Percentiles rank a stretch among this genome's conserved stretches.
Conservation (phyloP, 2,888 invertebrate genomes). For the Volucella inanis region DNA sequence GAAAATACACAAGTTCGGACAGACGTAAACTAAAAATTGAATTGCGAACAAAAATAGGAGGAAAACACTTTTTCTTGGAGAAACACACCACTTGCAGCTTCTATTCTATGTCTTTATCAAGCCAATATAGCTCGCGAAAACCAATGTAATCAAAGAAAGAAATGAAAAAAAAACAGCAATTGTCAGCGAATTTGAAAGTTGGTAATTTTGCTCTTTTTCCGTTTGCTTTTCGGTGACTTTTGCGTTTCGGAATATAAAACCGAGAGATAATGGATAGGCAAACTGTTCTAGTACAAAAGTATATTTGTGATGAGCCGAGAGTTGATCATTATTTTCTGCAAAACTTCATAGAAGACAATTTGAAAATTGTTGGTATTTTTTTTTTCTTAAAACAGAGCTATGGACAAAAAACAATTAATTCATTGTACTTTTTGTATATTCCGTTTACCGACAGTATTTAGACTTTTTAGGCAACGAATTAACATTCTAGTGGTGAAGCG, state of each 20-base stretch:
- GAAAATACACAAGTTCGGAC: not conserved
- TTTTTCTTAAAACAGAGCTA: no score
- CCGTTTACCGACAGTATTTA: no score
- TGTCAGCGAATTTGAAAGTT: slow-evolving; percentile 35
- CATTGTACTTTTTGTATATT: no score
- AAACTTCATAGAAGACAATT: no score
- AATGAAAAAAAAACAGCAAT: not conserved
- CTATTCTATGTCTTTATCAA: not conserved
- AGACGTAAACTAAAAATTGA: not conserved
- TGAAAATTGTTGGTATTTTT: no score
- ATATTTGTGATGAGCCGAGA: no score
- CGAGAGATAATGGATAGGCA: not conserved
- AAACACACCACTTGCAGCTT: not conserved
- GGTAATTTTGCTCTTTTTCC: slow-evolving; percentile 10
- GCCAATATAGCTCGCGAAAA: not conserved
- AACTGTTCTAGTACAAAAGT: no score
- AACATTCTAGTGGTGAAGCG: no score
- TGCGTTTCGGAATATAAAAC: not conserved
- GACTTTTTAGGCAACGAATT: no score
- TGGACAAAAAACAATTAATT: no score
- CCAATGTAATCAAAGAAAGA: not conserved
- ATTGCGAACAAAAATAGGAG: not conserved
- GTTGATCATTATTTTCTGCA: no score
- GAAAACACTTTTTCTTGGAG: not conserved
- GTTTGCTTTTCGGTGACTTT: slow-evolving; percentile 20